Base-by-base conservation (phyloP, 2,888 invertebrate genomes). In the Fabriciana adippe region DNA sequence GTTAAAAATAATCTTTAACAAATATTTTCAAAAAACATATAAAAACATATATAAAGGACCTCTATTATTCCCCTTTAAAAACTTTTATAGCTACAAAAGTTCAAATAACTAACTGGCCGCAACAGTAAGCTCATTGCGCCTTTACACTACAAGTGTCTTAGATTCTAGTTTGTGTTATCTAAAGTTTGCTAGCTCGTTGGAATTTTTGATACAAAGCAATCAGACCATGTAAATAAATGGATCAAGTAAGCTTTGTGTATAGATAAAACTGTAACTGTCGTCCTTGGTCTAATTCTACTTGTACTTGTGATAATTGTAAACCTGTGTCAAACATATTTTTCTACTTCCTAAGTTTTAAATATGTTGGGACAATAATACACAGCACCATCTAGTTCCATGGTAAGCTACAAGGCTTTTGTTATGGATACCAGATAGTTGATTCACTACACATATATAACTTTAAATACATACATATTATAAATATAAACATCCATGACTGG, bases 1-100 rank as follows among this genome's bases (percentile, higher is more conserved):
- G 8, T 11, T 41, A 41, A 41, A 41, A 35, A 35, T 2, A 35
- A 35, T 11, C 8, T 35, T 35, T 35, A 6, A 35, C 35, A 11
- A 35, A 35, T 11, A 35, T 35, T 35, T 35, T 8, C 8, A 1
- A 11, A 11, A 11, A 35, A 21, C 26, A 21, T 74, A 74, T 67
- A 72, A 68, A 67, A 72, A 68, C 69, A 60, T 61, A 64, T 71
- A 69, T 48, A 26, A 31, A 14, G 18, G 6, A 66, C 47, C 45
- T 16, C 35, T 47, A 31, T 41, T 8, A 41, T 41, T 41, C 11
- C 18, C 15, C 21, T 50, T 56, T 41, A 18, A 45, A 45, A 57
- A 48, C 26, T 47, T 3, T 4, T 18, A 45, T 21, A 59, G n/a
- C 59, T 16, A 51, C 63, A 60, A 66, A 61, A 59, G n/a, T 31